Percentiles rank a stretch among this genome's conserved stretches.
Evolutionary conservation across 2,888 invertebrate species (phyloP).

Genomic region (Himalopsyche anomala): DNA sequence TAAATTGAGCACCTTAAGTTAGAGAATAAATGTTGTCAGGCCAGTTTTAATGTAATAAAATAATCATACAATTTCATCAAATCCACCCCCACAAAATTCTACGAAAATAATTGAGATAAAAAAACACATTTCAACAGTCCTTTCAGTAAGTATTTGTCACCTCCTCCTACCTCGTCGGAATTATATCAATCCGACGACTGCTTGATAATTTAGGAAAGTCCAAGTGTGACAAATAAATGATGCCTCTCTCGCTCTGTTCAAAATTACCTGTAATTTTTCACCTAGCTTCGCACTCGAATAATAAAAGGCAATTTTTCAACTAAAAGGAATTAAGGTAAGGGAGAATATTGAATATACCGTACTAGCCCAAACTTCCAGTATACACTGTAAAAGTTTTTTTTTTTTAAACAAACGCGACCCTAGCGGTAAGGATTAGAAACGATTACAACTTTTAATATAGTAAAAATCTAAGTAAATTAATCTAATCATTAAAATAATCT

Average conservation of each 20-base stretch:
- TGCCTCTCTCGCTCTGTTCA: slow-evolving; percentile 18
- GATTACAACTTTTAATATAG: too few species aligned
- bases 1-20: too few species aligned
- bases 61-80: not conserved
- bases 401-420: not conserved
- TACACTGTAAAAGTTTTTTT: too few species aligned
- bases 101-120: slow-evolving; percentile 1
- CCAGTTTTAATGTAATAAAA: not conserved
- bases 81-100: not conserved
- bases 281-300: slow-evolving; percentile 23
- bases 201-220: slow-evolving; percentile 40
- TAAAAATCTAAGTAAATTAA: too few species aligned
- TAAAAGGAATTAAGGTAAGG: slow-evolving; percentile 10
- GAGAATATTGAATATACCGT: slow-evolving; percentile 17
- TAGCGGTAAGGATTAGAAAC: not conserved
- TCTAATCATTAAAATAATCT: too few species aligned
- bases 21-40: too few species aligned
- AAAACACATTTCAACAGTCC: slow-evolving; percentile 33
- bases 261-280: slow-evolving; percentile 42
- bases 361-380: not conserved
- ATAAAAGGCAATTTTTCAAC: slow-evolving; percentile 38
- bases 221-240: slow-evolving; percentile 38
- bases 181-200: slow-evolving; percentile 36
- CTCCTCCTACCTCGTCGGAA: not conserved
- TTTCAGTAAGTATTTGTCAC: not conserved